Evolutionary conservation across 2,888 invertebrate species (phyloP).

Genomic region (Morpho deidamia): DNA sequence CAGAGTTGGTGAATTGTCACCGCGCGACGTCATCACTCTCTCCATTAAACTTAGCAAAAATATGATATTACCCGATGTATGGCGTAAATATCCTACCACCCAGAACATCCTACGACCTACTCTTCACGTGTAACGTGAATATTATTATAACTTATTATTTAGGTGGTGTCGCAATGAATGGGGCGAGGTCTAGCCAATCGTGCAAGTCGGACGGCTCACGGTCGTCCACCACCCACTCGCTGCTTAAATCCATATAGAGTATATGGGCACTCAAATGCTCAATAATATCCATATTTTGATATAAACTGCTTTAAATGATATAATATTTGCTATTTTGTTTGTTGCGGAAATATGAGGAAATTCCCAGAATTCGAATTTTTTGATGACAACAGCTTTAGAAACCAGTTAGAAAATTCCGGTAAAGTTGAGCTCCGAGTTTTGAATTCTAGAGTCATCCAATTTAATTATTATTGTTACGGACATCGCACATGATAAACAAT

Average conservation of each 20-base stretch:
- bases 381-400: not conserved
- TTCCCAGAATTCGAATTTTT: too few species aligned
- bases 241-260: slow-evolving; percentile 72
- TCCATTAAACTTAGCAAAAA: not conserved
- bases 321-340: not conserved
- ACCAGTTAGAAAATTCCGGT: too few species aligned
- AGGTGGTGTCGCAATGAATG: slow-evolving; percentile 59
- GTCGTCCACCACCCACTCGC: slow-evolving; percentile 73
- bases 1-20: too few species aligned
- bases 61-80: not conserved
- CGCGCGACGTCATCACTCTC: slow-evolving; percentile 1
- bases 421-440: too few species aligned
- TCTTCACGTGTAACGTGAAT: slow-evolving; percentile 22
- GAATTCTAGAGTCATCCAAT: too few species aligned
- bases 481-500: too few species aligned
- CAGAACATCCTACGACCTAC: slow-evolving; percentile 4
- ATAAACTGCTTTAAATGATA: slow-evolving; percentile 27
- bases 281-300: slow-evolving; percentile 69
- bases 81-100: slow-evolving; percentile 10
- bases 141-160: slow-evolving; percentile 48
- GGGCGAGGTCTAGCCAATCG: slow-evolving; percentile 59
- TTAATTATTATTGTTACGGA: too few species aligned
- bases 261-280: slow-evolving; percentile 53
- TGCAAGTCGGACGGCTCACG: slow-evolving; percentile 60
- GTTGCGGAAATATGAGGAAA: not conserved